Evolutionary conservation across 2,888 invertebrate species (phyloP).

Genomic region (Hyalella azteca): DNA sequence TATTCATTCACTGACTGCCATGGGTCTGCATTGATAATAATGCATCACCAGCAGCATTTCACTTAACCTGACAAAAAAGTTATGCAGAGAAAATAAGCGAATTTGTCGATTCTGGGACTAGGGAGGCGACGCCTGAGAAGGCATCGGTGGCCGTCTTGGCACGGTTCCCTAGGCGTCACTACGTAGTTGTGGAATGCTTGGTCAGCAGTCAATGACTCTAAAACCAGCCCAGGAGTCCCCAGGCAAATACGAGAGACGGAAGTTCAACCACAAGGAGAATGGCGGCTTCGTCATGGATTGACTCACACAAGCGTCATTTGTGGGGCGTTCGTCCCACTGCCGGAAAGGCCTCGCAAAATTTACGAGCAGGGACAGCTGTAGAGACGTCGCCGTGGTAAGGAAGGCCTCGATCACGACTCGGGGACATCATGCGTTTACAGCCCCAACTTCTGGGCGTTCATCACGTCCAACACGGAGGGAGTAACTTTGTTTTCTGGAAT

Average conservation of each 20-base stretch:
- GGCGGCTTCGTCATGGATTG: constrained; percentile 4
- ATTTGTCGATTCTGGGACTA: no score
- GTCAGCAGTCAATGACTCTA: background rate
- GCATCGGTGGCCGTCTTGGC: background rate
- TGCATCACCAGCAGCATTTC: no score
- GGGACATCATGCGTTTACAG: constrained; percentile 1
- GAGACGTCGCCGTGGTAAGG: background rate
- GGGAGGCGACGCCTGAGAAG: no score
- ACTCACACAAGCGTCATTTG: constrained; percentile 31
- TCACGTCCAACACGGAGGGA: no score
- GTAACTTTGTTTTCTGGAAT: no score
- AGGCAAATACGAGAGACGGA: constrained; percentile 25
- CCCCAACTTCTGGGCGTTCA: no score
- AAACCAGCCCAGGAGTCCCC: background rate
- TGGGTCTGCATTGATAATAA: no score
- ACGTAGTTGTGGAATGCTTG: constrained; percentile 24
- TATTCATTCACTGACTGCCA: no score
- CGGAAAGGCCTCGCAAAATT: constrained; percentile 24
- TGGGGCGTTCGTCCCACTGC: constrained; percentile 17
- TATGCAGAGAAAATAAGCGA: no score
- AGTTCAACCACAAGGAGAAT: constrained; percentile 31
- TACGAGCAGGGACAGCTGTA: constrained; percentile 21
- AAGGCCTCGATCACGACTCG: background rate
- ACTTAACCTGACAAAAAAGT: no score
- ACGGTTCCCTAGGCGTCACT: background rate